Conservation (phyloP, 2,888 invertebrate species). For the Cosmia pyralina region DNA sequence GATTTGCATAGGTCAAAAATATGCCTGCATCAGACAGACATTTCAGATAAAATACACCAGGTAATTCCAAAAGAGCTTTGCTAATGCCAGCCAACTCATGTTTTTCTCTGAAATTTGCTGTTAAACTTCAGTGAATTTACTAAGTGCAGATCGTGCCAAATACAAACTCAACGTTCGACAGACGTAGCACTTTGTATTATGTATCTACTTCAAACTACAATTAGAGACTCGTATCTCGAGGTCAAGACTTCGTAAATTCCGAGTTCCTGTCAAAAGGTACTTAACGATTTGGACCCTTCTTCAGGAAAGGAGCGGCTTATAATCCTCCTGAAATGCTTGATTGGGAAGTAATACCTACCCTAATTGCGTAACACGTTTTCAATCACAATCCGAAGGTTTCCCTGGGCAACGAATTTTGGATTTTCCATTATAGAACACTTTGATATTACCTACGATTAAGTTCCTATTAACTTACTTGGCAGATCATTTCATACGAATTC, state of each 20-base stretch:
- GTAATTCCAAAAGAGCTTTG: not conserved
- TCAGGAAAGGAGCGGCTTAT: slow-evolving; percentile 42
- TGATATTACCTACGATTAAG: slow-evolving; percentile 10
- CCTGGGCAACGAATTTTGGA: slow-evolving; percentile 28
- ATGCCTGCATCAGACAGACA: not conserved
- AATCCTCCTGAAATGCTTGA: slow-evolving; percentile 29
- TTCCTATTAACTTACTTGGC: too few species aligned
- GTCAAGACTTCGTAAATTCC: slow-evolving; percentile 42
- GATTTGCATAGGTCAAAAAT: not conserved
- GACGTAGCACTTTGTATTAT: slow-evolving; percentile 27
- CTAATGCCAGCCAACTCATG: not conserved
- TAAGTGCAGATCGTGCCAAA: slow-evolving; percentile 20
- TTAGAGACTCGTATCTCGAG: slow-evolving; percentile 40
- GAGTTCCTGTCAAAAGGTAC: slow-evolving; percentile 42
- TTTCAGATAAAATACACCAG: not conserved
- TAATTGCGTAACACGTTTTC: not conserved
- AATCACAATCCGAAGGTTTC: not conserved
- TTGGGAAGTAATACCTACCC: slow-evolving; percentile 14
- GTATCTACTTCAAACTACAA: slow-evolving; percentile 44
- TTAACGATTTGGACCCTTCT: slow-evolving; percentile 44
- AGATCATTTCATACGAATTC: too few species aligned
- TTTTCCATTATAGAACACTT: slow-evolving; percentile 41
- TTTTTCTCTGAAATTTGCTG: slow-evolving; percentile 4
- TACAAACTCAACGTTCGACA: slow-evolving; percentile 11
- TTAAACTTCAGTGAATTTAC: slow-evolving; percentile 9